phyloP scores from a whole-genome alignment of 2,797 vertebrate species.

The Acrossocheilus fasciatus region DNA sequence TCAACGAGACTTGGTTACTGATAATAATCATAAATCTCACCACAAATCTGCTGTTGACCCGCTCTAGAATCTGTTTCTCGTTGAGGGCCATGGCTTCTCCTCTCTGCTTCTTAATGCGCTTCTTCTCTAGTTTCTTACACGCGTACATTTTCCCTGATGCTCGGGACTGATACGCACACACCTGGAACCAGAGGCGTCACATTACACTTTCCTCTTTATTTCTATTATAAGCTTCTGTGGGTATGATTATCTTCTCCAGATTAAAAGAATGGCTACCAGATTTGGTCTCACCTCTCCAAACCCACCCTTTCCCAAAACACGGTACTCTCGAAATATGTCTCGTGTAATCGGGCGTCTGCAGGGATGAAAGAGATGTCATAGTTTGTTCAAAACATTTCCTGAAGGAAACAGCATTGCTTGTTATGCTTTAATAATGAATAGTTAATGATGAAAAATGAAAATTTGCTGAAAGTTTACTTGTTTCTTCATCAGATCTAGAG shows the following conservation, averaged over 20 bases:
- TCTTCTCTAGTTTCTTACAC: conserved; percentile 91
- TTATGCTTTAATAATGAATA: background rate
- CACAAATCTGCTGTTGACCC: conserved; percentile 87
- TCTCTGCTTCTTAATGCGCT: conserved; percentile 85
- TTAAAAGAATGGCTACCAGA: background rate
- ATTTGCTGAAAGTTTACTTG: background rate
- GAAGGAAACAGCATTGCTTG: background rate
- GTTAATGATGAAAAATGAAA: background rate
- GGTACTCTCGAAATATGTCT: conserved; percentile 83
- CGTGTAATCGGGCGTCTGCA: conserved; percentile 82
- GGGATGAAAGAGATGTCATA: conserved; percentile 41
- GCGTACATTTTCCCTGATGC: conserved; percentile 89
- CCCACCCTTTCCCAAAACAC: conserved; percentile 88
- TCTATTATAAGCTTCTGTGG: background rate
- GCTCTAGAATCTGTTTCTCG: conserved; percentile 87
- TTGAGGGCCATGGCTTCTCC: conserved; percentile 86
- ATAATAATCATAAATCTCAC: conserved; percentile 67
- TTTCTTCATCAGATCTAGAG: background rate
- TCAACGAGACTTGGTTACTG: background rate
- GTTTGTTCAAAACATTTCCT: background rate
- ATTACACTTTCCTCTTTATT: background rate
- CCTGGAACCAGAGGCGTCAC: conserved; percentile 68
- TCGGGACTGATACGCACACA: conserved; percentile 86
- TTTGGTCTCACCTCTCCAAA: conserved; percentile 84
- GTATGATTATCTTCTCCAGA: background rate